Conservation (phyloP, 2,797 vertebrate species). For the Pangasius sanitwongsei region DNA sequence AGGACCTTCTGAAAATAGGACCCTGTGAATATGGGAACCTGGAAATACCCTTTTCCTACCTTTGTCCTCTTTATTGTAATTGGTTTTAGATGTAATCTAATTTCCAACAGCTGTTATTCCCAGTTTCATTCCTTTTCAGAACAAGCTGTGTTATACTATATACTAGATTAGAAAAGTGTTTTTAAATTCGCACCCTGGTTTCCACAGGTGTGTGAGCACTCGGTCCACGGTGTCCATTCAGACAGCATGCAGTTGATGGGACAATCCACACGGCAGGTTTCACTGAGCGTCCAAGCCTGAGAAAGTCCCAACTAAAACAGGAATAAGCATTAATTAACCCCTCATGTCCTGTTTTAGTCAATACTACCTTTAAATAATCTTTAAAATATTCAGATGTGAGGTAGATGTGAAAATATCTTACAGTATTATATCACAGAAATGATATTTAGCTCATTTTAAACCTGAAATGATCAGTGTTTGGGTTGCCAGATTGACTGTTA, state of each 20-base stretch:
- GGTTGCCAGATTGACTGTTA: not conserved
- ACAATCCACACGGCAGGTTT: conserved; percentile 83
- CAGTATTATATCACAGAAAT: not conserved
- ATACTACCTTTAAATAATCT: not conserved
- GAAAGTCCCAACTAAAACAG: conserved; percentile 76
- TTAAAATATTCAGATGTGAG: not conserved
- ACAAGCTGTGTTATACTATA: not conserved
- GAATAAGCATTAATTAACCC: not conserved
- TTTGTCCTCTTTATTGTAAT: not conserved
- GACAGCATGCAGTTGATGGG: conserved; percentile 89
- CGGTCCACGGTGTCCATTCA: conserved; percentile 88
- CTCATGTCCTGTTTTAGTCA: too few species aligned
- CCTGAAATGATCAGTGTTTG: accelerated
- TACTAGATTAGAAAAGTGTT: not conserved
- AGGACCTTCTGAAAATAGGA: not conserved
- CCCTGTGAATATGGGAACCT: not conserved
- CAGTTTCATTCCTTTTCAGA: not conserved
- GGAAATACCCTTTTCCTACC: not conserved
- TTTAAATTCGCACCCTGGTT: conserved; percentile 77
- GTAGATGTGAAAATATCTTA: not conserved
- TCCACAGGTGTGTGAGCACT: conserved; percentile 89
- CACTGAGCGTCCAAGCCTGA: conserved; percentile 73
- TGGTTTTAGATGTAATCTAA: not conserved
- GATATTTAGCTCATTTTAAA: not conserved
- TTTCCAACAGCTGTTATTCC: not conserved